These are phyloP conservation scores for Acanthaster planci DNA, from an alignment of 35 echinoderm and acorn worm genomes.

Conservation along the genomic window DNA sequence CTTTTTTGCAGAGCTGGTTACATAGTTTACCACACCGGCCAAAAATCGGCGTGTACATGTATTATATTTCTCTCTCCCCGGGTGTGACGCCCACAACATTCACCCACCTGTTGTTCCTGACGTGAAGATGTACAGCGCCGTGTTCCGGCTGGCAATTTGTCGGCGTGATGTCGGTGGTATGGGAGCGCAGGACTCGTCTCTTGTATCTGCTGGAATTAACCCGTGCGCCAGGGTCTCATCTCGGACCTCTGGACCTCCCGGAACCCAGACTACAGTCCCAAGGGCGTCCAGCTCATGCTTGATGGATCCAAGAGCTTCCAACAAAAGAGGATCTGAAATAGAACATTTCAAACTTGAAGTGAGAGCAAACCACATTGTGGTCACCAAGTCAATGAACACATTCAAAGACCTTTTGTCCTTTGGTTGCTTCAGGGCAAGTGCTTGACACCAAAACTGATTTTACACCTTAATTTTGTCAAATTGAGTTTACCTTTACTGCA, in stretches of 20 bases:
- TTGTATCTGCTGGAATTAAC: background rate
- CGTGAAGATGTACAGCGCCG: background rate
- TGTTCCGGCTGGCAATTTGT: background rate
- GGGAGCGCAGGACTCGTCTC: background rate
- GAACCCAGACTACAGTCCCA: background rate
- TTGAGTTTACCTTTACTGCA: constrained; percentile 45
- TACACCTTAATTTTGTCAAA: too few relatives aligned
- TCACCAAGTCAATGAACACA: too few relatives aligned
- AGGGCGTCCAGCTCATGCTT: background rate
- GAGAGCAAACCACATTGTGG: too few relatives aligned
- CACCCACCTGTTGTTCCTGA: constrained; percentile 14
- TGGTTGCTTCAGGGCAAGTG: too few relatives aligned
- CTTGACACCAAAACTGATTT: too few relatives aligned
- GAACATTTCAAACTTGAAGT: too few relatives aligned
- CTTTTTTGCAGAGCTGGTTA: too few relatives aligned
- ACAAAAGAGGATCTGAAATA: background rate
- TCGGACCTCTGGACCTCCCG: background rate
- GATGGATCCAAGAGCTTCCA: background rate
- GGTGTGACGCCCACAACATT: background rate
- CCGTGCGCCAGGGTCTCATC: background rate
- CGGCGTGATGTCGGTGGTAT: background rate
- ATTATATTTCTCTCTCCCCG: too few relatives aligned
- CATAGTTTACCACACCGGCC: too few relatives aligned
- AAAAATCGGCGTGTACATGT: too few relatives aligned
- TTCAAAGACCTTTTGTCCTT: too few relatives aligned